These are phyloP conservation scores for Polyommatus iphigenia DNA, from an alignment of 2,888 invertebrate genomes.

Conservation along the genomic window DNA sequence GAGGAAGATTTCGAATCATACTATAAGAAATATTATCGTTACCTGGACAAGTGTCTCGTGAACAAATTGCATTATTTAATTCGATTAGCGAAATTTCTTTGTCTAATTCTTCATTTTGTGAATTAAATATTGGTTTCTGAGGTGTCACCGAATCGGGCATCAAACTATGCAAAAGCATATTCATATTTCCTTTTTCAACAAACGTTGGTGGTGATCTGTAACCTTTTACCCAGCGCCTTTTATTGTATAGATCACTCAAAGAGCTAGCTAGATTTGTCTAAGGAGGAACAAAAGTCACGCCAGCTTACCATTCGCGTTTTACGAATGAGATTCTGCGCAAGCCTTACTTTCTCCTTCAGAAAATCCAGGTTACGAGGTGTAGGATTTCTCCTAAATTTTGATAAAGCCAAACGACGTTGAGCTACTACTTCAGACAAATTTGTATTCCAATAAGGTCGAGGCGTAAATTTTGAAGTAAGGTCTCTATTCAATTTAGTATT, in stretches of 20 bases:
- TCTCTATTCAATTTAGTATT: no score
- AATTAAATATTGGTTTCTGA: no score
- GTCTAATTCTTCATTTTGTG: no score
- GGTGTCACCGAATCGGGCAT: background rate
- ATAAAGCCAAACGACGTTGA: no score
- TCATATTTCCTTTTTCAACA: background rate
- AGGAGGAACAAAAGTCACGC: background rate
- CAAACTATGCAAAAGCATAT: background rate
- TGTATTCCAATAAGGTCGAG: no score
- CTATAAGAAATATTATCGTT: background rate
- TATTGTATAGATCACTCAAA: background rate
- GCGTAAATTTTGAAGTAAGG: no score
- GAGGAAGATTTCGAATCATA: background rate
- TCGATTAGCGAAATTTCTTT: no score
- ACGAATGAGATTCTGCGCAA: background rate
- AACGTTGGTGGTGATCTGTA: background rate
- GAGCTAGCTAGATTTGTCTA: background rate
- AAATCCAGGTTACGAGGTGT: no score
- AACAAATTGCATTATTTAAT: no score
- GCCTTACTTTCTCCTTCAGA: background rate
- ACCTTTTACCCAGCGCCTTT: background rate
- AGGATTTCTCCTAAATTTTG: no score
- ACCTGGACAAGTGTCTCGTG: background rate
- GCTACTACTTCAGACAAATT: no score
- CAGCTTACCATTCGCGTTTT: background rate